phyloP scores from a whole-genome alignment of 2,113 vertebrate species.

The Corydoras sp. region DNA sequence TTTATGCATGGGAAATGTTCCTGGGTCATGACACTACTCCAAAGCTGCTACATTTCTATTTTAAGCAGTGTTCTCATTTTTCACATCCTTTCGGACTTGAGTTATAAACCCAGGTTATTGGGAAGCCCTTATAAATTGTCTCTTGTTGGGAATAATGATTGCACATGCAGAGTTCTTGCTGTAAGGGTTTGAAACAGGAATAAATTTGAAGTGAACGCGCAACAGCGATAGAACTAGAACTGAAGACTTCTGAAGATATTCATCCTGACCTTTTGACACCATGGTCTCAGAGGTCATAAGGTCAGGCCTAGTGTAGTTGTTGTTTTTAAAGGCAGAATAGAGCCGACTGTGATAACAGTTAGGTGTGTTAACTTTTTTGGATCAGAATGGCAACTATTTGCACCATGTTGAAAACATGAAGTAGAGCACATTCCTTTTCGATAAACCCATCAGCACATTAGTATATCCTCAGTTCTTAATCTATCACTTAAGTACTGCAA shows the following conservation, averaged over 20 bases:
- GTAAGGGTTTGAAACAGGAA: no score
- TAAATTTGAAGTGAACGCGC: no score
- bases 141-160: no score
- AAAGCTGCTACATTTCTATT: conserved; percentile 31
- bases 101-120: neutral
- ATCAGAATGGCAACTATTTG: conserved; percentile 9
- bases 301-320: conserved; percentile 16
- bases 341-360: conserved; percentile 22
- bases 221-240: neutral
- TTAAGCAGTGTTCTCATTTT: conserved; percentile 12
- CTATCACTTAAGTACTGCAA: neutral
- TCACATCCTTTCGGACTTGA: neutral
- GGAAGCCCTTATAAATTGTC: neutral
- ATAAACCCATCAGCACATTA: no score
- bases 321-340: conserved; percentile 23
- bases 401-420: conserved; percentile 2
- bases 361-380: neutral
- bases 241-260: neutral
- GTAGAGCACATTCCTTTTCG: neutral
- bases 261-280: conserved; percentile 27
- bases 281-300: conserved; percentile 17
- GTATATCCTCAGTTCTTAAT: neutral
- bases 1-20: conserved; percentile 29
- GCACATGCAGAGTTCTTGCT: no score
- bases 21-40: conserved; percentile 30